Conservation (phyloP, 2,113 vertebrate species). For the Phyllostomus discolor region DNA sequence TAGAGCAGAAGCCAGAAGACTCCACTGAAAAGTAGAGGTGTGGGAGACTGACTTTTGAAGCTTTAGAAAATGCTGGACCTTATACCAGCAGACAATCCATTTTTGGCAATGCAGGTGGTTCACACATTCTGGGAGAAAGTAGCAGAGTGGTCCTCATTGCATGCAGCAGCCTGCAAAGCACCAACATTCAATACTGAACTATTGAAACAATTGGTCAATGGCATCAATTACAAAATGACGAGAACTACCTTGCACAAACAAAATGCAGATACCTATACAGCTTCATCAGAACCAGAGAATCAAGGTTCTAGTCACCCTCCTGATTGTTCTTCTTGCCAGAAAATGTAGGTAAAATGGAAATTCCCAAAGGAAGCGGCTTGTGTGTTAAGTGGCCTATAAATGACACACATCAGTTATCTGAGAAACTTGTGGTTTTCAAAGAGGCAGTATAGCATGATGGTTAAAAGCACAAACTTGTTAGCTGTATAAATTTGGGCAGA, state of each 20-base stretch:
- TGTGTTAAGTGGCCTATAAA: neutral
- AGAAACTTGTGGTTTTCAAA: neutral
- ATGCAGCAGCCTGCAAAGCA: neutral
- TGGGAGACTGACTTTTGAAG: neutral
- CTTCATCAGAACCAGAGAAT: neutral
- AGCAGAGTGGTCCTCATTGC: neutral
- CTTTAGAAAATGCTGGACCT: neutral
- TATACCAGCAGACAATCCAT: neutral
- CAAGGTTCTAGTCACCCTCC: neutral
- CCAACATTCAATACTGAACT: neutral
- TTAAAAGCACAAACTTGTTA: neutral
- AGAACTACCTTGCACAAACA: neutral
- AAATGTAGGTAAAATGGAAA: neutral
- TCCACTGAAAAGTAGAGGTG: neutral
- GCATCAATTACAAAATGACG: neutral
- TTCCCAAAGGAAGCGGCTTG: neutral
- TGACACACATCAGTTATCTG: neutral
- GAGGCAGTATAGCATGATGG: neutral
- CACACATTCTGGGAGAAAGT: neutral
- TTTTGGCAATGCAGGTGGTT: neutral
- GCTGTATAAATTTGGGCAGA: neutral
- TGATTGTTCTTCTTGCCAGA: neutral
- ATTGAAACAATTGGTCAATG: neutral
- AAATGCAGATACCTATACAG: neutral
- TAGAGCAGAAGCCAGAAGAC: neutral